phyloP scores from a whole-genome alignment of 2,113 vertebrate genomes.

The Microcebus murinus region DNA sequence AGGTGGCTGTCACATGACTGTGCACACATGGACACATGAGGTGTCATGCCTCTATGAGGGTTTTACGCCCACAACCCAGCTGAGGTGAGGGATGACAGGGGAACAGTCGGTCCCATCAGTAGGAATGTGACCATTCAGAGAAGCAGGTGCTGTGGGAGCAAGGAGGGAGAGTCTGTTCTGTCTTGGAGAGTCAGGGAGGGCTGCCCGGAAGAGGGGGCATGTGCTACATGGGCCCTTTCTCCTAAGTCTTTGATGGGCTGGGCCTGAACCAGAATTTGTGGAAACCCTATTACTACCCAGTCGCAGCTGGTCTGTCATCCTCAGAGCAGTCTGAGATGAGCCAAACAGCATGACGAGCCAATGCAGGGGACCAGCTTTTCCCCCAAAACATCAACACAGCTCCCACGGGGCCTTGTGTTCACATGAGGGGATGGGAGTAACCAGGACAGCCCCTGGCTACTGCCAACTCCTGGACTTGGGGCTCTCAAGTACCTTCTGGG shows the following conservation, averaged over 20 bases:
- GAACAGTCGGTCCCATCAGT: neutral
- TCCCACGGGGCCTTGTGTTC: neutral
- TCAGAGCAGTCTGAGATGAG: neutral
- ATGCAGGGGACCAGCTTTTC: neutral
- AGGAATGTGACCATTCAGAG: neutral
- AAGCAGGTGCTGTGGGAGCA: neutral
- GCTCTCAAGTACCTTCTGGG: neutral
- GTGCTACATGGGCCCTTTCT: neutral
- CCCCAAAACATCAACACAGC: neutral
- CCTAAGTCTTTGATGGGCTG: neutral
- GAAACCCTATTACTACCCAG: neutral
- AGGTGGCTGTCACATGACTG: accelerated
- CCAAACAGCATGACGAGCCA: neutral
- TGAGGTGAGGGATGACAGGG: neutral
- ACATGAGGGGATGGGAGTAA: neutral
- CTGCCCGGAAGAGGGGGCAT: neutral
- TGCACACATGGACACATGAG: no score
- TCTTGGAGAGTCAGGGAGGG: neutral
- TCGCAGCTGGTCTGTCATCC: neutral
- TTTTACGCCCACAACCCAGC: neutral
- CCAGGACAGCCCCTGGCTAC: neutral
- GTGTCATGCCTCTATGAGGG: neutral
- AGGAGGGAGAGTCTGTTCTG: neutral
- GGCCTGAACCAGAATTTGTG: neutral
- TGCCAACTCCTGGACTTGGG: neutral